Evolutionary conservation across 2,797 vertebrate species (phyloP), one percentile per base, ranked within the genome.

Genomic region (Tragopan temminckii): DNA sequence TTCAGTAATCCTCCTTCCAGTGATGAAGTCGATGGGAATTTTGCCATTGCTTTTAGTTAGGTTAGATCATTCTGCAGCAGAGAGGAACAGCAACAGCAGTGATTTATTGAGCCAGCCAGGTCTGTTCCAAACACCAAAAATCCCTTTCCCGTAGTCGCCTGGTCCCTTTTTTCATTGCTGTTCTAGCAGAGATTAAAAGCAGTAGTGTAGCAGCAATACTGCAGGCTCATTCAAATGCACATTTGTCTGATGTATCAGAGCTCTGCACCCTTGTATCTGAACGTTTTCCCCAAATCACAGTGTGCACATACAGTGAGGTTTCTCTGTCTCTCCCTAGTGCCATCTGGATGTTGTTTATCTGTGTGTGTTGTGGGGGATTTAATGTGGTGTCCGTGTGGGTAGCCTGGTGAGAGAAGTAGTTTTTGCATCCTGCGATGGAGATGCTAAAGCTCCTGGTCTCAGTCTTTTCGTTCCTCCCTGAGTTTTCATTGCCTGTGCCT

Each of bases 281-380:
- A 81, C 45, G 36, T 72, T 92, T 68, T 29, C 33, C 67, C 61
- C 53, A 57, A 88, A 77, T 91, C 88, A 85, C 13, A 89, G 35
- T 25, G 19, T 80, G 74, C 31, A 8, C 79, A 25, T 62, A 57
- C 31, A 57, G 43, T 59, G 84, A 53, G 55, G 53, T 74, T 94
- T 92, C 61, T 88, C 52, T 63, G 48, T 52, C 71, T 85, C 90
- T 95, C 55, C 59, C 61, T 35, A 19, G 63, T 52, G 67, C 82
- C 83, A 70, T 84, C 87, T 95, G 93, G 87, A 53, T 36, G 93
- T 70, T 79, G 93, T 90, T 88, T 75, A 17, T 75, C 38, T 76
- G 52, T 88, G 29, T 95, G 74, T 86, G 70, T 86, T 92, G 85
- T 64, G 80, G 70, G 63, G 57, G 57, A 31, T 88, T 95, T 96